Evolutionary conservation across 2,888 invertebrate species (phyloP).

Genomic region (Caradrina kadenii): DNA sequence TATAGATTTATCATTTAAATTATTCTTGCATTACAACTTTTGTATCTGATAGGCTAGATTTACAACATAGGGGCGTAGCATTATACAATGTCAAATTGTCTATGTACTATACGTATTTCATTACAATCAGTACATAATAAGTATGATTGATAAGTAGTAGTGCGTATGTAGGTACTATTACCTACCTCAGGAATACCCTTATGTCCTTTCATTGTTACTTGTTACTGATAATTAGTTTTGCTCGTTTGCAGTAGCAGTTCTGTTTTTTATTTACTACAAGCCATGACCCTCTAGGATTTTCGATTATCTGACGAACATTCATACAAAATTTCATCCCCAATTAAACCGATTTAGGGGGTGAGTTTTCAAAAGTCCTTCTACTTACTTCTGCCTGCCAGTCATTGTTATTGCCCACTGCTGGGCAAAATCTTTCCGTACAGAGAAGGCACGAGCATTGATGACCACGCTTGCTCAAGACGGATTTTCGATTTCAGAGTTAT

Average conservation of each 20-base stretch:
- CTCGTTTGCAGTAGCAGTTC: neutral
- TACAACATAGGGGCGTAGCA: constrained; percentile 42
- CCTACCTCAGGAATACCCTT: constrained; percentile 1
- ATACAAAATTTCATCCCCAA: too few species aligned
- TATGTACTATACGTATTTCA: neutral
- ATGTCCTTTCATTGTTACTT: neutral
- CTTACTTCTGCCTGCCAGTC: too few species aligned
- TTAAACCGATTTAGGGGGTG: too few species aligned
- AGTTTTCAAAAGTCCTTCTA: too few species aligned
- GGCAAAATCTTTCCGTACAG: too few species aligned
- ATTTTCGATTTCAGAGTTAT: too few species aligned
- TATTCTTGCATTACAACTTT: constrained; percentile 14
- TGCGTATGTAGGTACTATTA: neutral
- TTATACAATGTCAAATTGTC: constrained; percentile 31
- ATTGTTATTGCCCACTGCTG: too few species aligned
- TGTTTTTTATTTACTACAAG: neutral
- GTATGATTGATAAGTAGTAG: neutral
- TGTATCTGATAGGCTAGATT: constrained; percentile 21
- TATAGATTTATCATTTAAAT: constrained; percentile 7
- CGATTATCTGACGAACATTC: too few species aligned
- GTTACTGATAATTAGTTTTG: neutral
- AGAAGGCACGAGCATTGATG: too few species aligned
- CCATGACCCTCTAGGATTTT: too few species aligned
- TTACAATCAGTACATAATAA: neutral
- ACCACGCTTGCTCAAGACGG: too few species aligned